phyloP scores from a whole-genome alignment of 2,797 vertebrate species.

The Onychomys leucogaster region DNA sequence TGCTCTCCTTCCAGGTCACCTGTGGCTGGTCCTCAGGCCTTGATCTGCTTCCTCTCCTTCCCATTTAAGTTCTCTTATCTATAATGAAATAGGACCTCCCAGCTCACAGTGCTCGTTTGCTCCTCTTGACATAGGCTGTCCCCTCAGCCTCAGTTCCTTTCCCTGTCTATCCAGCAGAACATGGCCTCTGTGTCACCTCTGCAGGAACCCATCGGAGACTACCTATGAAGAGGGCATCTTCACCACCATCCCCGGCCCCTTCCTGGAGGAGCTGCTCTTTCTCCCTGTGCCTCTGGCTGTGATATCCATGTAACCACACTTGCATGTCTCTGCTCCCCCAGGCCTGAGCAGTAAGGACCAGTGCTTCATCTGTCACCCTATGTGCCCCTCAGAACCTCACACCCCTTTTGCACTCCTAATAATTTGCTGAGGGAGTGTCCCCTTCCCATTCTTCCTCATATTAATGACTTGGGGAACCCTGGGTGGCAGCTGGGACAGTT shows the following conservation, averaged over 20 bases:
- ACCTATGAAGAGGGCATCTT: neutral
- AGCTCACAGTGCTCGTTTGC: neutral
- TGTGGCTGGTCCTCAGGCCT: no score
- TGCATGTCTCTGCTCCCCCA: neutral
- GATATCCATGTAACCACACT: accelerated
- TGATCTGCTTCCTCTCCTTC: neutral
- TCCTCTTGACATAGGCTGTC: neutral
- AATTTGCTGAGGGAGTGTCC: neutral
- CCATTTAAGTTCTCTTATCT: neutral
- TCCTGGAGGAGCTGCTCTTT: neutral
- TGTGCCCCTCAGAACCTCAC: neutral
- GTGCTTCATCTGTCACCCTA: neutral
- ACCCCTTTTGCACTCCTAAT: neutral
- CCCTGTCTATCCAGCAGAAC: neutral
- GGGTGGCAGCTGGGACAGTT: neutral
- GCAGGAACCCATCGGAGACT: neutral
- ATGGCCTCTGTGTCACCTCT: no score
- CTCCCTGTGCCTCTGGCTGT: accelerated
- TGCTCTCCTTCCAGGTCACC: neutral
- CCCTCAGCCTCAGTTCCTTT: neutral
- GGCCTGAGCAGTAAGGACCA: accelerated
- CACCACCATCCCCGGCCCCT: no score
- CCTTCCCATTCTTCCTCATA: neutral
- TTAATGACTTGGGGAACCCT: neutral
- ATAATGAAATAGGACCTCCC: no score